Base-by-base conservation (phyloP, 2,113 vertebrate genomes). In the Reinhardtius hippoglossoides region DNA sequence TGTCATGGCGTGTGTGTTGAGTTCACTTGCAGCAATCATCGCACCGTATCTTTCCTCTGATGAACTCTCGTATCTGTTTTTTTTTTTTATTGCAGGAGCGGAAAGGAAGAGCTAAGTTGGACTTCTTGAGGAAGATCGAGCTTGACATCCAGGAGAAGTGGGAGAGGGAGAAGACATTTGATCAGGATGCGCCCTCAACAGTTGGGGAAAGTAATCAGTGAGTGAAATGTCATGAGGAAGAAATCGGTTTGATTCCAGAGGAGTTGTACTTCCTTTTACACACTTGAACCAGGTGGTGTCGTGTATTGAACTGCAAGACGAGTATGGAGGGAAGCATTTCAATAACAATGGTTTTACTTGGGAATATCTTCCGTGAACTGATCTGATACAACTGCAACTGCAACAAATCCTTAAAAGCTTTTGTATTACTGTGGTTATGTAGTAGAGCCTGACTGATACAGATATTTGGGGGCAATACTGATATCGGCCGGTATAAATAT, bases 51-150 rank as follows among this genome's bases (percentile, higher is more conserved):
- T 62, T 31, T 31, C 20, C 20, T 46, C 1, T 24, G 9, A 26
- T 9, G 8, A 42, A 4, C 1, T 46, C 5, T 58, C 9, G 4
- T 68, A 26, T 2, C 18, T 76, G 9, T 0, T 71, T 13, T 20
- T 71, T 46, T 16, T 70, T 72, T 46, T 16, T 70, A 0, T 84
- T 84, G 0, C 68, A 99, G 97, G 97, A 99, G 76, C 95, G 97
- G 55, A 99, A 98, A 80, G 97, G 97, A 85, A 99, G 96, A 5
- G 96, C 97, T 0, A 99, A 99, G 86, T 95, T 99, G 0, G 97
- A 98, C 93, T 99, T 95, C 74, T 83, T 99, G 85, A 97, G 96
- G 93, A 97, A 96, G 87, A 97, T 99, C 64, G 98, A 99, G 83
- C 89, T 83, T 12, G 96, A 98, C 67, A 92, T 98, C 67, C 98